These are phyloP conservation scores for Volucella zonaria DNA, from an alignment of 2,888 invertebrate genomes.

Conservation along the genomic window DNA sequence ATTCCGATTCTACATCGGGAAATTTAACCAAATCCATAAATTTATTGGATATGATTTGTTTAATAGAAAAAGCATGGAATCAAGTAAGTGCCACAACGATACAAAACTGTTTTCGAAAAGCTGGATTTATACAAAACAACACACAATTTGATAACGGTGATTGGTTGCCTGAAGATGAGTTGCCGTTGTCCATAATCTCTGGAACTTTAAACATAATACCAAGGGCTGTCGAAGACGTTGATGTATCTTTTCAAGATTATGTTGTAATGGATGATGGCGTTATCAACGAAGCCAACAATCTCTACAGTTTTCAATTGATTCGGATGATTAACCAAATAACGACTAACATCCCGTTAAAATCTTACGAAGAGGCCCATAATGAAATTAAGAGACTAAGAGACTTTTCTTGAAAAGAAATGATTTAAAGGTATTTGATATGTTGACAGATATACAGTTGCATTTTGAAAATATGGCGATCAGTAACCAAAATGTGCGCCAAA, in stretches of 20 bases:
- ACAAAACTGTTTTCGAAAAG: slow-evolving; percentile 6
- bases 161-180: slow-evolving; percentile 41
- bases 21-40: slow-evolving; percentile 1
- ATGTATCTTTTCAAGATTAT: slow-evolving; percentile 33
- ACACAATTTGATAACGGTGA: neutral
- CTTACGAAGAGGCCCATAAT: slow-evolving; percentile 19
- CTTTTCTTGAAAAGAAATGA: slow-evolving; percentile 7
- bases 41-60: neutral
- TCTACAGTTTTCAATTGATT: neutral
- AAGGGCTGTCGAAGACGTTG: slow-evolving; percentile 2
- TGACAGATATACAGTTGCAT: slow-evolving; percentile 18
- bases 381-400: slow-evolving; percentile 14
- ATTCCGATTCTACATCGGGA: neutral
- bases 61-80: no score
- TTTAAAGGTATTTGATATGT: slow-evolving; percentile 21
- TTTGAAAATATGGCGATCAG: slow-evolving; percentile 21
- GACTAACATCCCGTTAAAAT: slow-evolving; percentile 7
- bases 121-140: neutral
- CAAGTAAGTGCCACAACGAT: neutral
- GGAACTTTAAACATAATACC: slow-evolving; percentile 12
- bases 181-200: no score
- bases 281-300: slow-evolving; percentile 22
- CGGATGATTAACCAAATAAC: neutral
- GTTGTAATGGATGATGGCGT: slow-evolving; percentile 60
- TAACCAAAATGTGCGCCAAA: slow-evolving; percentile 11